A percentile compares a stretch with the other conserved stretches of the same genome.
These are phyloP conservation scores for Drosophila bocqueti DNA, from an alignment of 1,140 invertebrate genomes.

Conservation along the genomic window DNA sequence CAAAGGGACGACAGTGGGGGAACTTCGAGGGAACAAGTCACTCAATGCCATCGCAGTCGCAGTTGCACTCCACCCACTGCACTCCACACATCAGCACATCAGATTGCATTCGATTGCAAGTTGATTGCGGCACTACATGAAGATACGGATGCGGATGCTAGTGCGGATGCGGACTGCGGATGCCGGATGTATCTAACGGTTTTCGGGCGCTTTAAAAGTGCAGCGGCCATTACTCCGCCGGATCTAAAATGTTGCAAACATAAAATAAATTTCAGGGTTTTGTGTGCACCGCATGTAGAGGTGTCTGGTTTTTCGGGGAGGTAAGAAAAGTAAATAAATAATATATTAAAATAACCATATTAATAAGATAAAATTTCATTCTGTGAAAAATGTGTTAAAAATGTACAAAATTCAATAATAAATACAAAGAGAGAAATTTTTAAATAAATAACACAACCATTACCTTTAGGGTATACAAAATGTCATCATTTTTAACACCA, in stretches of 20 bases:
- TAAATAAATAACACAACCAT: background rate
- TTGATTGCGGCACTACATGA: constrained; percentile 48
- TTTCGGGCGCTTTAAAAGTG: constrained; percentile 58
- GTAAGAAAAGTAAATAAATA: background rate
- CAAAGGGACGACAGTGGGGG: constrained; percentile 23
- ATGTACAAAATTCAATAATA: background rate
- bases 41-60: constrained; percentile 23
- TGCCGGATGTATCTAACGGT: constrained; percentile 32
- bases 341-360: background rate
- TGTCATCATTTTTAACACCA: background rate
- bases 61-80: constrained; percentile 4
- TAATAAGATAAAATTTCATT: no score
- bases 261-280: constrained; percentile 46
- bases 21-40: constrained; percentile 39
- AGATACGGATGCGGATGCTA: constrained; percentile 33
- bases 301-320: background rate
- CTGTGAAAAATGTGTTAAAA: background rate
- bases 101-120: constrained; percentile 59
- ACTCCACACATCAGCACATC: constrained; percentile 51
- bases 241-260: constrained; percentile 50
- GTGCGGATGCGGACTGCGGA: constrained; percentile 31
- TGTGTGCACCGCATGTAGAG: background rate
- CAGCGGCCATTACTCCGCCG: constrained; percentile 49
- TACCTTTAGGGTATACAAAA: constrained; percentile 12
- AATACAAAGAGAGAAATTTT: background rate